Conservation (phyloP, 1,140 invertebrate genomes). For the Tenebrio molitor region DNA sequence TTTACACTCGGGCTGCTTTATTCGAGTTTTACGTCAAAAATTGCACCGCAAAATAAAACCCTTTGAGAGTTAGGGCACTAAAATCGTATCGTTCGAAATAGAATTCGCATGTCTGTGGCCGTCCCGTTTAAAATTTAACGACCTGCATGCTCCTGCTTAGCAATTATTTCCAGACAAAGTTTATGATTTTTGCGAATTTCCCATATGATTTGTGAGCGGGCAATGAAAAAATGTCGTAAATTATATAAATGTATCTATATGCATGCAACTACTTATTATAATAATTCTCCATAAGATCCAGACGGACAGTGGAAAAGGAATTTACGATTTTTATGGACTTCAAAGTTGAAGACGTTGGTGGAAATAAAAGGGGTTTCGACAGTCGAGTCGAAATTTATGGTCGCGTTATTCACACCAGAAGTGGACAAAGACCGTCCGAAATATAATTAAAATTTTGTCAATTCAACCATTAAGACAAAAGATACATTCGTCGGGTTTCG, state of each 20-base stretch:
- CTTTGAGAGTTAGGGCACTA: no score
- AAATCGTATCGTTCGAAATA: constrained; percentile 16
- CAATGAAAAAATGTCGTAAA: constrained; percentile 19
- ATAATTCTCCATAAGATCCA: constrained; percentile 14
- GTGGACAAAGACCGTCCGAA: constrained; percentile 11
- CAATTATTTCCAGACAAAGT: constrained; percentile 30
- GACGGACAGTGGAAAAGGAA: constrained; percentile 19
- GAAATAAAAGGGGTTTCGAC: constrained; percentile 19
- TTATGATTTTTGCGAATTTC: constrained; percentile 26
- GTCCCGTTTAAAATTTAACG: constrained; percentile 21
- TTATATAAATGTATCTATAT: constrained; percentile 25
- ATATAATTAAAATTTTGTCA: constrained; percentile 21
- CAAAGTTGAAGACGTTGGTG: constrained; percentile 7
- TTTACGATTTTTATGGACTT: constrained; percentile 27
- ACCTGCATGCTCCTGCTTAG: constrained; percentile 25
- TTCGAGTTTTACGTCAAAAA: no score
- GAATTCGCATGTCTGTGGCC: constrained; percentile 24
- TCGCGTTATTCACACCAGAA: constrained; percentile 17
- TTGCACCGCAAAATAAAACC: no score
- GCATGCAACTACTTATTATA: constrained; percentile 23
- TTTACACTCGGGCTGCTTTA: no score
- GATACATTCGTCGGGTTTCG: not conserved
- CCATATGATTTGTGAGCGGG: constrained; percentile 8
- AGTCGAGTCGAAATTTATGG: constrained; percentile 21
- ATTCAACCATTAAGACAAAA: not conserved